These are phyloP conservation scores for Clavelina lepadiformis DNA, from an alignment of 23 tunicate species.

Conservation along the genomic window DNA sequence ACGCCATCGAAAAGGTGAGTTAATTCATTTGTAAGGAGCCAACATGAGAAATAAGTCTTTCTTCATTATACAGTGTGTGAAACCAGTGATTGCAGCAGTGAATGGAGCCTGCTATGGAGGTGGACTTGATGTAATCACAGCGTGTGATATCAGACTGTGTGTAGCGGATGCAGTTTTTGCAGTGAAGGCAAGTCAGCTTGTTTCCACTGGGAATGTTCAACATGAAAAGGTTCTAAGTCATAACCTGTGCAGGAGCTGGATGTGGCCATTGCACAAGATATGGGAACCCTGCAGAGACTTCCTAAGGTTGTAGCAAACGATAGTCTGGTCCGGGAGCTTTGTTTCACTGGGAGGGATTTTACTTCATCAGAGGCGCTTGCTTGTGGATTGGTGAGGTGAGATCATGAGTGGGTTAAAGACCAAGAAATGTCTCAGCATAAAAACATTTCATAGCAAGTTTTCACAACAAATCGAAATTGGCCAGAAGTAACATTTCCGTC, in stretches of 20 bases:
- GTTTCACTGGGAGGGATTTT: slow-evolving; percentile 74
- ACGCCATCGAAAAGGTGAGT: slow-evolving; percentile 60
- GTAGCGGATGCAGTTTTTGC: slow-evolving; percentile 62
- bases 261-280: slow-evolving; percentile 92
- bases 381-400: slow-evolving; percentile 62
- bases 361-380: slow-evolving; percentile 58
- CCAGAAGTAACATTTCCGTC: too few relatives aligned
- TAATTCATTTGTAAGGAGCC: too few relatives aligned
- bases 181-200: too few relatives aligned
- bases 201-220: too few relatives aligned
- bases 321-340: slow-evolving; percentile 71
- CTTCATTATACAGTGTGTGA: too few relatives aligned
- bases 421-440: too few relatives aligned
- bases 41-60: too few relatives aligned
- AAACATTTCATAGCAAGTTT: too few relatives aligned
- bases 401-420: too few relatives aligned
- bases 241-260: too few relatives aligned
- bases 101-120: slow-evolving; percentile 93
- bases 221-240: too few relatives aligned
- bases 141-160: slow-evolving; percentile 86
- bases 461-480: too few relatives aligned
- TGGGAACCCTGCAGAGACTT: slow-evolving; percentile 88
- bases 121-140: slow-evolving; percentile 82
- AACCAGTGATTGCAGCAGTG: slow-evolving; percentile 88
- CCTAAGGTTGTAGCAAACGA: slow-evolving; percentile 87